Base-by-base conservation (phyloP, 92 coral and sea anemone genomes). In the Siderastrea radians region DNA sequence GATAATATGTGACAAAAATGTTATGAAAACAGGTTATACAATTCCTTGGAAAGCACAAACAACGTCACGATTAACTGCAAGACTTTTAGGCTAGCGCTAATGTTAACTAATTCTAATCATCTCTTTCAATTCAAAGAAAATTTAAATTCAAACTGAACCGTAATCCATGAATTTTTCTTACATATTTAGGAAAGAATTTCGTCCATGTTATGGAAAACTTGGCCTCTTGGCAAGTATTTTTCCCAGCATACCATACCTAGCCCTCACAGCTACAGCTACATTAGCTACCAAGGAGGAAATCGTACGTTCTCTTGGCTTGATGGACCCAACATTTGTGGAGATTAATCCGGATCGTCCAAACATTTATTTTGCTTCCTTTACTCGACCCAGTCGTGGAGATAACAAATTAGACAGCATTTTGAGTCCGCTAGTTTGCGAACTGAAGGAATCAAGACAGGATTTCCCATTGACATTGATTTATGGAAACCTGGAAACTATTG, bases 381-480 rank as follows among this genome's bases (percentile, higher is more conserved):
- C 66, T 5, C 5, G 66, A 16, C 66, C 66, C 5, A 61, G 11
- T 61, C 14, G 19, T 3, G 66, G 66, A 61, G 66, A 9, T 14
- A 61, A 7, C 66, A 61, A 82, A 79, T 78, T 91, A 10, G 64
- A 75, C 43, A 46, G 38, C 26, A 82, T 92, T 45, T 72, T 93
- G 70, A 13, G n/a, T 10, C 96, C 89, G 19, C 49, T 85, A 16
- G 70, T 67, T 53, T 86, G 63, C 49, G 91, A 93, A 79, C 85
- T 93, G 16, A 49, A 17, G n/a, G 86, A 16, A 49, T 72, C 79
- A 72, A 1, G 91, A 46, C 12, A 11, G 6, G 81, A 92, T 14
- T 89, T 89, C 71, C 88, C 93, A 44, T 72, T 86, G 66, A 92
- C 95, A 19, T 15, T 92, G 64, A 78, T 88, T 11, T 92, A 72